These are phyloP conservation scores for Sericinus montela DNA, from an alignment of 2,888 invertebrate species.

Conservation along the genomic window DNA sequence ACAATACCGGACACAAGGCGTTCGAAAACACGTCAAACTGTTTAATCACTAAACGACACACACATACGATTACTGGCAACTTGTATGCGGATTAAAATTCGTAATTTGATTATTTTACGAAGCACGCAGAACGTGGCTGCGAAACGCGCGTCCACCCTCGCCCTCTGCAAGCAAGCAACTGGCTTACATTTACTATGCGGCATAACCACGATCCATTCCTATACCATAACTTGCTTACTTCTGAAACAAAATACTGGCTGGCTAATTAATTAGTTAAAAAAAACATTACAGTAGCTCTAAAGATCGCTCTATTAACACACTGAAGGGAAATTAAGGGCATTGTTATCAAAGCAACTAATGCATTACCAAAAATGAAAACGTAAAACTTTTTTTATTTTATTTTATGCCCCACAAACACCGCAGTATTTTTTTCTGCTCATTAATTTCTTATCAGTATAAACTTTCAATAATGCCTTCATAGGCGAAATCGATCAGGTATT, in stretches of 20 bases:
- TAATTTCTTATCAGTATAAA: too few relatives aligned
- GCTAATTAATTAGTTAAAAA: slow-evolving; percentile 14
- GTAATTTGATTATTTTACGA: slow-evolving; percentile 20
- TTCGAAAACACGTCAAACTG: neutral
- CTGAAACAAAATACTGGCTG: slow-evolving; percentile 11
- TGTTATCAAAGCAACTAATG: too few relatives aligned
- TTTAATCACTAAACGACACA: slow-evolving; percentile 4
- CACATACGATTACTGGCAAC: slow-evolving; percentile 7
- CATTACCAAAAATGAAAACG: too few relatives aligned
- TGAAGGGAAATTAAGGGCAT: too few relatives aligned
- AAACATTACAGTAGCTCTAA: neutral
- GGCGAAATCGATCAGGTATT: too few relatives aligned
- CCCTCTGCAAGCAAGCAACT: slow-evolving; percentile 14
- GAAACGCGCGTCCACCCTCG: slow-evolving; percentile 14
- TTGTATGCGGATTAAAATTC: slow-evolving; percentile 8
- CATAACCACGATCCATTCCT: slow-evolving; percentile 5
- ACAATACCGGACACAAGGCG: neutral
- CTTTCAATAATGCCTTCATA: too few relatives aligned
- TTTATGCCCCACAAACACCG: too few relatives aligned
- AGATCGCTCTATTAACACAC: too few relatives aligned
- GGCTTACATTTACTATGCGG: slow-evolving; percentile 11
- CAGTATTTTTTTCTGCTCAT: too few relatives aligned
- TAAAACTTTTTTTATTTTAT: too few relatives aligned
- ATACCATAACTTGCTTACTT: slow-evolving; percentile 11
- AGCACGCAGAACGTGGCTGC: neutral